These are phyloP conservation scores for Zonotrichia leucophrys DNA, from an alignment of 2,113 vertebrate species.

Conservation along the genomic window DNA sequence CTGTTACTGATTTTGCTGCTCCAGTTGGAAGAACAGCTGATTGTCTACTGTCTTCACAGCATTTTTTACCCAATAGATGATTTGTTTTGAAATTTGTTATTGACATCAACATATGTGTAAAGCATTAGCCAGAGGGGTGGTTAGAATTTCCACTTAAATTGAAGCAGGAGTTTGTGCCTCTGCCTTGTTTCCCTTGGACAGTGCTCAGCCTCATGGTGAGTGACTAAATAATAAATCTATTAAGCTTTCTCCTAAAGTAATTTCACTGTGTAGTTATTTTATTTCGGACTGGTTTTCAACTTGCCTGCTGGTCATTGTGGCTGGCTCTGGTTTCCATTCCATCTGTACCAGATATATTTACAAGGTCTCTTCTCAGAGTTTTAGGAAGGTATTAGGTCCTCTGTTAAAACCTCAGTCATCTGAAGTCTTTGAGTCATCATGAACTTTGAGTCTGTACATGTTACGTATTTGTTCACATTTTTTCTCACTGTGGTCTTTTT, in stretches of 20 bases:
- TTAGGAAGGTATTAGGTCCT: not conserved
- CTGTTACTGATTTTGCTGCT: not conserved
- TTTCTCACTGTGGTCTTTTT: not conserved
- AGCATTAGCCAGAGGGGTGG: not conserved
- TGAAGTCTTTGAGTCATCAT: not conserved
- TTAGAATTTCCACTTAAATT: not conserved
- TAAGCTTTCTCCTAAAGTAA: not conserved
- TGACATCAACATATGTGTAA: not conserved
- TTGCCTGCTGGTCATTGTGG: not conserved
- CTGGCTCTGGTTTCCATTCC: not conserved
- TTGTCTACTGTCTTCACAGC: not conserved
- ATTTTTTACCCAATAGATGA: not conserved
- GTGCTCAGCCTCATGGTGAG: not conserved
- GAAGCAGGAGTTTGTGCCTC: not conserved
- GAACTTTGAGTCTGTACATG: rapidly evolving
- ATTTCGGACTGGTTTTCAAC: not conserved
- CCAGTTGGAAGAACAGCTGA: not conserved
- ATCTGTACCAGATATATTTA: not conserved
- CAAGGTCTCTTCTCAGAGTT: not conserved
- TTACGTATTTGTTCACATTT: not conserved
- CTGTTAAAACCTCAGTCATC: not conserved
- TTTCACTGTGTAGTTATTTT: not conserved
- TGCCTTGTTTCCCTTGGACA: not conserved
- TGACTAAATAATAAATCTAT: not conserved
- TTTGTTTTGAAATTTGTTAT: not conserved